A percentile compares a stretch with the other conserved stretches of the same genome.
These are phyloP conservation scores for Sebastes hubbsi DNA, from an alignment of 2,797 vertebrate genomes.

Conservation along the genomic window DNA sequence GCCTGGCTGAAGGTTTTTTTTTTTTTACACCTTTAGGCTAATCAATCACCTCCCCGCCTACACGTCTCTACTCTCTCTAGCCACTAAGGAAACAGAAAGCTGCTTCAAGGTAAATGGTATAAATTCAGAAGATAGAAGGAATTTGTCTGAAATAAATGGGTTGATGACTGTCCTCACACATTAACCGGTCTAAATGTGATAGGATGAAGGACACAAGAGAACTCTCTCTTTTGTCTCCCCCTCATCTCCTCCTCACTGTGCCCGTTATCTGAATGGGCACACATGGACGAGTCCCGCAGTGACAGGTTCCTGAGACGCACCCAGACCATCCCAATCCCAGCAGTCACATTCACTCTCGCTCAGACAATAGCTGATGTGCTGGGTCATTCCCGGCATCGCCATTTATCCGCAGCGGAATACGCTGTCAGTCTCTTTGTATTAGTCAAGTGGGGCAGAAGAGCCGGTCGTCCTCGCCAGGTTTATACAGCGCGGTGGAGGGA, in stretches of 20 bases:
- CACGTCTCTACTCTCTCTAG: not conserved
- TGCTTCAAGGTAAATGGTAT: slow-evolving; percentile 21
- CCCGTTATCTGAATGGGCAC: slow-evolving; percentile 50
- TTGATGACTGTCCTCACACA: slow-evolving; percentile 29
- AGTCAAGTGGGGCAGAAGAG: slow-evolving; percentile 52
- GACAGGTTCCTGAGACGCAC: slow-evolving; percentile 69
- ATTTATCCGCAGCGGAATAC: slow-evolving; percentile 59
- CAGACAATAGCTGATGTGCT: slow-evolving; percentile 73
- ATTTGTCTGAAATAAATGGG: slow-evolving; percentile 14
- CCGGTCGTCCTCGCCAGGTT: slow-evolving; percentile 34
- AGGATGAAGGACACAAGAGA: slow-evolving; percentile 32
- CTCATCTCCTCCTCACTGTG: slow-evolving; percentile 24
- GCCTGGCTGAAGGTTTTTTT: slow-evolving; percentile 2
- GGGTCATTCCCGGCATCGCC: slow-evolving; percentile 50
- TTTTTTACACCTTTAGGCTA: slow-evolving; percentile 7
- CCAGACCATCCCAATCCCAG: slow-evolving; percentile 61
- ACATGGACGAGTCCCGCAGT: slow-evolving; percentile 54
- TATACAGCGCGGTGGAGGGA: slow-evolving; percentile 1
- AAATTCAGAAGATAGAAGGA: slow-evolving; percentile 21
- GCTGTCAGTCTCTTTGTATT: slow-evolving; percentile 65
- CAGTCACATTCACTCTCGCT: slow-evolving; percentile 71
- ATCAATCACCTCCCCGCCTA: slow-evolving; percentile 14
- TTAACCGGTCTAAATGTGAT: slow-evolving; percentile 34
- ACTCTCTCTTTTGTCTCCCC: not conserved
- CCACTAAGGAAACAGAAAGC: slow-evolving; percentile 3